Evolutionary conservation across 2,888 invertebrate genomes (phyloP).

Genomic region (Melanophora roralis): DNA sequence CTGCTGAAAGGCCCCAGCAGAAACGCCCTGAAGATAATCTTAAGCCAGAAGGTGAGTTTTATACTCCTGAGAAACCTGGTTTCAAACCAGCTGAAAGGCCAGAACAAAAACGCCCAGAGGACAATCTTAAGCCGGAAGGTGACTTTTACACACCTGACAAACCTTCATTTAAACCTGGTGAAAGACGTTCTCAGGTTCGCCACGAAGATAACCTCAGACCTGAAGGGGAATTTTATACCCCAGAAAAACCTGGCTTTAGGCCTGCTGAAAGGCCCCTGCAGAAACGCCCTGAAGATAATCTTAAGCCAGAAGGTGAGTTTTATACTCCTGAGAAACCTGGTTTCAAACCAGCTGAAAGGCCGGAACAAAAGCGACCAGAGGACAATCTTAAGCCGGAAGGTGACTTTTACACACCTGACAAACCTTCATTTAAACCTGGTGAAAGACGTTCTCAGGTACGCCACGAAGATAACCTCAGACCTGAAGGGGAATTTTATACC

Average conservation of each 20-base stretch:
- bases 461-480: conserved; percentile 80
- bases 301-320: conserved; percentile 81
- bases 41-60: conserved; percentile 80
- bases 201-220: conserved; percentile 79
- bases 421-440: conserved; percentile 78
- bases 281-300: conserved; percentile 78
- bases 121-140: conserved; percentile 70
- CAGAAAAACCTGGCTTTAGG: conserved; percentile 59
- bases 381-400: conserved; percentile 80
- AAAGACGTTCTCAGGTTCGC: conserved; percentile 76
- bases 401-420: conserved; percentile 78
- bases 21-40: conserved; percentile 67
- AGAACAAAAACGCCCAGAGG: conserved; percentile 72
- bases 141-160: conserved; percentile 78
- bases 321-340: conserved; percentile 77
- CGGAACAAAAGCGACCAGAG: too few relatives aligned
- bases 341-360: conserved; percentile 75
- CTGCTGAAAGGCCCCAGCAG: conserved; percentile 76
- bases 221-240: conserved; percentile 78
- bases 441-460: conserved; percentile 77
- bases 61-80: conserved; percentile 77
- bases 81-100: conserved; percentile 77
- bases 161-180: conserved; percentile 71
- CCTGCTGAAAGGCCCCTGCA: conserved; percentile 78
- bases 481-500: conserved; percentile 76